A percentile compares a stretch with the other conserved stretches of the same genome.
Evolutionary conservation across 2,888 invertebrate genomes (phyloP).

Genomic region (Heteromurus nitidus): DNA sequence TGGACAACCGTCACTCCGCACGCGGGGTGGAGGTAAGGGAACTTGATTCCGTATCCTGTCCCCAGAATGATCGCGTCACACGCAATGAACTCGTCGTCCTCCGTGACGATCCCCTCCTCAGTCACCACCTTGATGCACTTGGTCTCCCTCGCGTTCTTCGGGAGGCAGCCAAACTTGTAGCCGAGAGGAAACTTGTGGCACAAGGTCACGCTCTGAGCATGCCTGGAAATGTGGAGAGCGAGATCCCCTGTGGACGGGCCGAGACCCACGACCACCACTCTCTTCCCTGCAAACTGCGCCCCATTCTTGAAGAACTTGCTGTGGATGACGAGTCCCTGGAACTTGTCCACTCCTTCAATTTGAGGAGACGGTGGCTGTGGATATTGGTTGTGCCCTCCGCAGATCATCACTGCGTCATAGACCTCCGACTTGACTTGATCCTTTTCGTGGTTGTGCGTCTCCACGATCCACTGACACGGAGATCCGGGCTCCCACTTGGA

Average conservation of each 20-base stretch:
- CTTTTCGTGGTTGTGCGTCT: not conserved
- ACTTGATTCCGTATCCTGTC: conserved; percentile 19
- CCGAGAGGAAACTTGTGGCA: conserved; percentile 3
- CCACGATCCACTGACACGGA: conserved; percentile 12
- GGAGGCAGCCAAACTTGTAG: not conserved
- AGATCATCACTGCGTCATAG: conserved; percentile 12
- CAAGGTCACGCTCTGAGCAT: not conserved
- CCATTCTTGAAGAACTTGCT: conserved; percentile 5
- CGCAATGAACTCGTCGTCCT: conserved; percentile 1
- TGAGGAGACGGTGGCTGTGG: not conserved
- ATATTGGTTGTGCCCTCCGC: not conserved
- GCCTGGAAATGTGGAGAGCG: not conserved
- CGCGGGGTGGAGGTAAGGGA: not conserved
- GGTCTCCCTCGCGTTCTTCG: not conserved
- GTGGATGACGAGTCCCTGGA: not conserved
- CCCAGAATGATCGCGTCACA: conserved; percentile 6
- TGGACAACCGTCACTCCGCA: not conserved
- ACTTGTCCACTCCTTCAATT: conserved; percentile 2
- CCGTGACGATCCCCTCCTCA: not conserved
- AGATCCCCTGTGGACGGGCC: conserved; percentile 15
- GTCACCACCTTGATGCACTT: conserved; percentile 1
- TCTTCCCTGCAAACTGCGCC: not conserved
- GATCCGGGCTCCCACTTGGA: not conserved
- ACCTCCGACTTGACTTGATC: not conserved
- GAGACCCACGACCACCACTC: not conserved